phyloP scores from a whole-genome alignment of 1,140 invertebrate genomes.

The Triops cancriformis region DNA sequence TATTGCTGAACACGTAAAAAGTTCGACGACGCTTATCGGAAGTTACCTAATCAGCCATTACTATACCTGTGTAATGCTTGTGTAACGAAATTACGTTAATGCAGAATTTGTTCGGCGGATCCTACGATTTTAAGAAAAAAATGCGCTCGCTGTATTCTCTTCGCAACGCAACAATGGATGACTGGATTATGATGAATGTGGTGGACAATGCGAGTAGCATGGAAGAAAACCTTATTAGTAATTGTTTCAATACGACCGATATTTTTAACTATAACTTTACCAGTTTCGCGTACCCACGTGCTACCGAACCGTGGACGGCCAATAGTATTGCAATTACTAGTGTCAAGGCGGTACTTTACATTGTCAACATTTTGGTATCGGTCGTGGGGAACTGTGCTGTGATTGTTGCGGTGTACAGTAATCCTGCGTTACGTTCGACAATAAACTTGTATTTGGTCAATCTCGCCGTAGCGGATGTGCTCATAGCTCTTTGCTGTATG shows the following conservation, averaged over 20 bases:
- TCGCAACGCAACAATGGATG: not conserved
- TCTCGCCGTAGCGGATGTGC: slow-evolving; percentile 39
- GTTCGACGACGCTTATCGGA: no score
- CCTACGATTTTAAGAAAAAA: no score
- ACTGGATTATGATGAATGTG: not conserved
- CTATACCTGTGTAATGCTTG: no score
- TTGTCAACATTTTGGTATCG: slow-evolving; percentile 35
- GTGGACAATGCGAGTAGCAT: not conserved
- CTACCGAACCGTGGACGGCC: slow-evolving; percentile 27
- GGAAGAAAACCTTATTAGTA: not conserved
- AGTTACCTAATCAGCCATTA: no score
- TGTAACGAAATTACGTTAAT: no score
- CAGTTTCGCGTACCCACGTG: slow-evolving; percentile 27
- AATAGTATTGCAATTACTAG: slow-evolving; percentile 33
- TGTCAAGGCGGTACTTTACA: slow-evolving; percentile 37
- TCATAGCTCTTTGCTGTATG: slow-evolving; percentile 43
- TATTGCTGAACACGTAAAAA: no score
- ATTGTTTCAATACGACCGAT: slow-evolving; percentile 20
- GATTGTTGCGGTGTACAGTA: slow-evolving; percentile 44
- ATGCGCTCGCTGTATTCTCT: no score
- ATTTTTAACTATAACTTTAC: slow-evolving; percentile 28
- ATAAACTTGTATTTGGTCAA: slow-evolving; percentile 42
- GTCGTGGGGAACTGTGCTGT: slow-evolving; percentile 44
- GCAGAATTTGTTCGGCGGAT: no score
- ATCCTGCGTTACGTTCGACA: slow-evolving; percentile 40